Evolutionary conservation across 2,888 invertebrate genomes (phyloP).

Genomic region (Coelopa pilipes): DNA sequence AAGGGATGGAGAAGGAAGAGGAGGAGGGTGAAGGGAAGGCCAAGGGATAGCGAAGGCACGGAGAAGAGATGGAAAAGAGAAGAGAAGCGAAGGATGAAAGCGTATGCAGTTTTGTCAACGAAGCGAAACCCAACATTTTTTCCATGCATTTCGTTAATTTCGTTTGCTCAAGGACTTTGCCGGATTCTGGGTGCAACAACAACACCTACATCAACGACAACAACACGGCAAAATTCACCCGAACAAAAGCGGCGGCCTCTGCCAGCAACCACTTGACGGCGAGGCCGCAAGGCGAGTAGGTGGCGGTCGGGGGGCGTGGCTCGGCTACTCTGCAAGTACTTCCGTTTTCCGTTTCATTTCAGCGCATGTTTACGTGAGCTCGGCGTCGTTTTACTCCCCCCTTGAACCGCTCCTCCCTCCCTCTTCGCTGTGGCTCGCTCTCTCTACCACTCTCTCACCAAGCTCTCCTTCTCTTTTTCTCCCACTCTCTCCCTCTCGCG

Average conservation of each 20-base stretch:
- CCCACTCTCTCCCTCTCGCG: background rate
- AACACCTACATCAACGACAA: background rate
- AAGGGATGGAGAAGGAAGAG: too few relatives aligned
- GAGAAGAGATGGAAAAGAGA: background rate
- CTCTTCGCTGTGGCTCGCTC: background rate
- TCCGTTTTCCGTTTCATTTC: conserved; percentile 37
- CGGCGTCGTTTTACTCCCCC: background rate
- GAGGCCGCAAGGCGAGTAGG: too few relatives aligned
- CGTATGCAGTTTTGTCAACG: conserved; percentile 31
- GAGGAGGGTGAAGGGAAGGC: background rate
- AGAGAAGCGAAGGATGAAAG: background rate
- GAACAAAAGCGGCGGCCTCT: background rate
- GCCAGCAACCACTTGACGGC: background rate
- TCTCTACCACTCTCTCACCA: background rate
- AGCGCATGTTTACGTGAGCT: conserved; percentile 21
- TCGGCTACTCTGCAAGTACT: conserved; percentile 27
- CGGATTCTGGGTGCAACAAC: background rate
- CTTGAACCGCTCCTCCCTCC: background rate
- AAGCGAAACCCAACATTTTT: conserved; percentile 26
- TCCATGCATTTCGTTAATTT: conserved; percentile 30
- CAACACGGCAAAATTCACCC: background rate
- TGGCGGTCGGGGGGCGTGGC: background rate
- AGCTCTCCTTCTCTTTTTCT: background rate
- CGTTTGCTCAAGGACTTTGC: conserved; percentile 33
- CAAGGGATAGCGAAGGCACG: too few relatives aligned